A percentile compares a stretch with the other conserved stretches of the same genome.
phyloP scores from a whole-genome alignment of 2,888 invertebrate genomes.

The Reticulitermes lucifugus region DNA sequence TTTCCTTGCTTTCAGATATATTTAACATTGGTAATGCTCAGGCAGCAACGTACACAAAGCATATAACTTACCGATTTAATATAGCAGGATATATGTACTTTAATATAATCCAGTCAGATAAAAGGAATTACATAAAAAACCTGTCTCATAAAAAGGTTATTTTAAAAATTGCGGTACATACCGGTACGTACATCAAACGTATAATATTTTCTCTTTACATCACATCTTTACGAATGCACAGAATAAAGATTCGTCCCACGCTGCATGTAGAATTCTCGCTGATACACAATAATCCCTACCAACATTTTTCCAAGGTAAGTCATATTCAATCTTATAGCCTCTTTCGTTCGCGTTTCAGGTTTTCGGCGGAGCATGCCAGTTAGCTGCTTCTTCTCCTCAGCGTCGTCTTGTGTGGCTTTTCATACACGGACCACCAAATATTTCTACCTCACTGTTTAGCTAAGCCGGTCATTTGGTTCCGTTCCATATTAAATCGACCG shows the following conservation, averaged over 20 bases:
- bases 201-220: background rate
- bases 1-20: too few relatives aligned
- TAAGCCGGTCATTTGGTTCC: constrained; percentile 9
- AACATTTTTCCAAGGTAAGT: constrained; percentile 36
- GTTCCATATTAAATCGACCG: constrained; percentile 44
- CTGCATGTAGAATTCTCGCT: background rate
- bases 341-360: background rate
- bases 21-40: too few relatives aligned
- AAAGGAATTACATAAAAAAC: too few relatives aligned
- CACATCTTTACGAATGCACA: background rate
- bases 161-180: too few relatives aligned
- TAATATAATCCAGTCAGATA: too few relatives aligned
- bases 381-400: background rate
- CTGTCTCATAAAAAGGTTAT: too few relatives aligned
- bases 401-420: background rate
- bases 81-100: too few relatives aligned
- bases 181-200: too few relatives aligned
- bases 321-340: constrained; percentile 33
- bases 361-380: background rate
- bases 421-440: background rate
- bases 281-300: background rate
- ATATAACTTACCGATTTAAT: too few relatives aligned
- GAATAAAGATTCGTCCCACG: background rate
- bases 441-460: constrained; percentile 24
- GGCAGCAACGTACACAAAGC: too few relatives aligned